Percentiles rank a stretch among this genome's conserved stretches.
phyloP scores from a whole-genome alignment of 2,888 invertebrate genomes.

The Apoda limacodes region DNA sequence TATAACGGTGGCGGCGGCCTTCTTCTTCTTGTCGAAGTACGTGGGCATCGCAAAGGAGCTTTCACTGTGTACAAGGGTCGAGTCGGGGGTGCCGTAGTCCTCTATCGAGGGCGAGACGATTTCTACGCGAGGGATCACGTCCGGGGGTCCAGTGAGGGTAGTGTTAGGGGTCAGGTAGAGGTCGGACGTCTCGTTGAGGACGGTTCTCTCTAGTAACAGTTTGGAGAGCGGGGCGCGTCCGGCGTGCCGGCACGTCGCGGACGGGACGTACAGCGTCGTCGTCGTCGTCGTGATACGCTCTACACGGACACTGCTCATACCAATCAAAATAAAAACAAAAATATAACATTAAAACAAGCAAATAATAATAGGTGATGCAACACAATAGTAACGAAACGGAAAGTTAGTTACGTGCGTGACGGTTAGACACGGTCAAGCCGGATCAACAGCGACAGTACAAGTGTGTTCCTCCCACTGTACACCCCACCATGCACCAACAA shows the following conservation, averaged over 20 bases:
- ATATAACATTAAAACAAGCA: constrained; percentile 38
- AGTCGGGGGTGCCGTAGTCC: constrained; percentile 45
- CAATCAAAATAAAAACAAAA: constrained; percentile 34
- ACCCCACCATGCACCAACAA: too few species aligned
- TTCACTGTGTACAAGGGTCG: constrained; percentile 31
- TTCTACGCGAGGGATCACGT: constrained; percentile 41
- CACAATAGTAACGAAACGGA: constrained; percentile 22
- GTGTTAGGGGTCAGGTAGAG: constrained; percentile 45
- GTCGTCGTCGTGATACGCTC: constrained; percentile 35
- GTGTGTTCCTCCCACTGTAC: too few species aligned
- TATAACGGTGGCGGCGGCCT: constrained; percentile 36
- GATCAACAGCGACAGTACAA: too few species aligned
- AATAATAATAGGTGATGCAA: constrained; percentile 19
- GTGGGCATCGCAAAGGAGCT: constrained; percentile 54
- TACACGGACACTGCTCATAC: constrained; percentile 38
- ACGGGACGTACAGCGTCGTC: constrained; percentile 27
- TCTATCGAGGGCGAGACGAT: constrained; percentile 31
- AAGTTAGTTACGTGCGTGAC: constrained; percentile 43
- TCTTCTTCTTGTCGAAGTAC: constrained; percentile 55
- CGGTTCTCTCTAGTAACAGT: constrained; percentile 33
- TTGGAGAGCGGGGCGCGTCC: constrained; percentile 37
- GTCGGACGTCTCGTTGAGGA: constrained; percentile 35
- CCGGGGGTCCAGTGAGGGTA: constrained; percentile 41
- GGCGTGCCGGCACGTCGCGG: constrained; percentile 30
- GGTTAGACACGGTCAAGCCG: too few species aligned